phyloP scores from a whole-genome alignment of 2,113 vertebrate species.

The Crotalus horridus region DNA sequence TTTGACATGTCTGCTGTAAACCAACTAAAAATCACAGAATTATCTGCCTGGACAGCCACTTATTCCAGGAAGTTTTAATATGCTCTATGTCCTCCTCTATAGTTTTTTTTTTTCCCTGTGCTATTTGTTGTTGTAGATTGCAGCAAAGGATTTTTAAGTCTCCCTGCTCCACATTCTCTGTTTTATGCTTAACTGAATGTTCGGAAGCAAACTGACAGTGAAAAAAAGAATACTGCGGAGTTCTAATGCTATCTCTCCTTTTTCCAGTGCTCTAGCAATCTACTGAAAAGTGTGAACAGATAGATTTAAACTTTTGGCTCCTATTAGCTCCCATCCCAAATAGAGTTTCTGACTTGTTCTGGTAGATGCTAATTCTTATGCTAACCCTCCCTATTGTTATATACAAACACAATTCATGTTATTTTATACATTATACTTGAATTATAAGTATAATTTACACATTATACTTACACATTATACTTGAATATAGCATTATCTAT shows the following conservation, averaged over 20 bases:
- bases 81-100: not conserved
- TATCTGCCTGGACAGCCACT: too few species aligned
- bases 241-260: not conserved
- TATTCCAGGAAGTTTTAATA: not conserved
- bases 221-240: not conserved
- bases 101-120: accelerated
- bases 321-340: not conserved
- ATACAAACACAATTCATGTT: not conserved
- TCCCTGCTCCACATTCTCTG: not conserved
- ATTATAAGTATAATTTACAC: not conserved
- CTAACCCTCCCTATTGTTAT: not conserved
- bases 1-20: too few species aligned
- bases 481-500: not conserved
- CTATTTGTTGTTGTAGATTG: not conserved
- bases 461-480: not conserved
- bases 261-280: not conserved
- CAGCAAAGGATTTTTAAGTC: not conserved
- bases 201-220: not conserved
- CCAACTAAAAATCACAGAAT: not conserved
- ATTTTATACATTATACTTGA: not conserved
- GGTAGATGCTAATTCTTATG: not conserved
- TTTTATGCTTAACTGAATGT: not conserved
- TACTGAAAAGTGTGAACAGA: not conserved
- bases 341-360: not conserved
- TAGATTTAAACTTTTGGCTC: not conserved